phyloP scores from a whole-genome alignment of 2,113 vertebrate genomes.

The Acanthochromis polyacanthus region DNA sequence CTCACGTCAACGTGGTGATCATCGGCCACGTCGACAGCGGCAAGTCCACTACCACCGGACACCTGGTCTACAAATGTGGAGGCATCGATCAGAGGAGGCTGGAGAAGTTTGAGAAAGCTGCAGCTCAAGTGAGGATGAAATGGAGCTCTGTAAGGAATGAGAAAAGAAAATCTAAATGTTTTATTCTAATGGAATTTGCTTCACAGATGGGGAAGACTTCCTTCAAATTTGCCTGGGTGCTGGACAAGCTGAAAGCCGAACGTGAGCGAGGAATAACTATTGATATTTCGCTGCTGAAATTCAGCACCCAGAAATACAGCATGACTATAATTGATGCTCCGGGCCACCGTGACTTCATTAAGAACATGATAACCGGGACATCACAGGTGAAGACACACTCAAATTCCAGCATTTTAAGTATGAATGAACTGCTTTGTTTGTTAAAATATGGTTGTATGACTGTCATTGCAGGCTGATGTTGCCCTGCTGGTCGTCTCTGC shows the following conservation, averaged over 20 bases:
- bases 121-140: constrained; percentile 73
- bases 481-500: constrained; percentile 85
- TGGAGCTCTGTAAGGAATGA: too few relatives aligned
- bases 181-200: background rate
- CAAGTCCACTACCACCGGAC: constrained; percentile 86
- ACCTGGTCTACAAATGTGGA: constrained; percentile 86
- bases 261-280: constrained; percentile 88
- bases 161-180: background rate
- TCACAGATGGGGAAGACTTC: constrained; percentile 87
- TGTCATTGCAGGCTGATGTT: constrained; percentile 80
- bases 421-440: accelerated
- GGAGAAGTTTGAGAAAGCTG: constrained; percentile 87
- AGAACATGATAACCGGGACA: constrained; percentile 90
- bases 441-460: background rate
- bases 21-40: constrained; percentile 89
- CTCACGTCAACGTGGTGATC: constrained; percentile 85
- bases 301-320: constrained; percentile 84
- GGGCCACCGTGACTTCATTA: constrained; percentile 88
- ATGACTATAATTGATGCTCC: constrained; percentile 89
- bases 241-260: constrained; percentile 88
- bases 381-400: constrained; percentile 77
- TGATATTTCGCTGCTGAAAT: constrained; percentile 86
- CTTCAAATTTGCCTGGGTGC: constrained; percentile 88
- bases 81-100: constrained; percentile 83
- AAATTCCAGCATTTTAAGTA: background rate